Evolutionary conservation across 2,797 vertebrate species (phyloP).

Genomic region (Anniella stebbinsi): DNA sequence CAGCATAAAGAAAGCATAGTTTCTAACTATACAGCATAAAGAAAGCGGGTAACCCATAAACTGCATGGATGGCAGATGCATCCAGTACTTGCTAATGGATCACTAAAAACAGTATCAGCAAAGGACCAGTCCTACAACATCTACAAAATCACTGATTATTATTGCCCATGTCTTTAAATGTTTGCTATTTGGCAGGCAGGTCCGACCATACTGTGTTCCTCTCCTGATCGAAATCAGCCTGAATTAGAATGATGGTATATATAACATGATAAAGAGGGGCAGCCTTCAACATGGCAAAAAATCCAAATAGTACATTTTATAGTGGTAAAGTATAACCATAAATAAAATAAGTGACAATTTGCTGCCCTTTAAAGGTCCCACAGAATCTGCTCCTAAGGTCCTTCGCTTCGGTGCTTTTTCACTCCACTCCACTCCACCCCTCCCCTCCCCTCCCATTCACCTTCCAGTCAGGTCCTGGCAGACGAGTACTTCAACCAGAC

Average conservation of each 20-base stretch:
- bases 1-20: background rate
- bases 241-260: background rate
- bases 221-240: background rate
- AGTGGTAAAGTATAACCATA: background rate
- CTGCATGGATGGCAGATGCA: background rate
- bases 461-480: no score
- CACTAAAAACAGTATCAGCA: background rate
- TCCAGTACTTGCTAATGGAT: background rate
- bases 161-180: background rate
- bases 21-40: background rate
- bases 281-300: background rate
- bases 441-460: no score
- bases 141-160: background rate
- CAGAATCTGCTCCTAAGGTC: background rate
- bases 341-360: conserved; percentile 5
- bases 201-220: background rate
- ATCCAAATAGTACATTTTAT: background rate
- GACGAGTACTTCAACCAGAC: no score
- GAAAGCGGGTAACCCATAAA: conserved; percentile 4
- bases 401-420: no score
- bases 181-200: background rate
- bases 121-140: background rate
- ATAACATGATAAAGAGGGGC: background rate
- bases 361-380: background rate
- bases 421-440: no score